A percentile compares a stretch with the other conserved stretches of the same genome.
Evolutionary conservation across 2,113 vertebrate genomes (phyloP).

Genomic region (Calyptommatus sinebrachiatus): DNA sequence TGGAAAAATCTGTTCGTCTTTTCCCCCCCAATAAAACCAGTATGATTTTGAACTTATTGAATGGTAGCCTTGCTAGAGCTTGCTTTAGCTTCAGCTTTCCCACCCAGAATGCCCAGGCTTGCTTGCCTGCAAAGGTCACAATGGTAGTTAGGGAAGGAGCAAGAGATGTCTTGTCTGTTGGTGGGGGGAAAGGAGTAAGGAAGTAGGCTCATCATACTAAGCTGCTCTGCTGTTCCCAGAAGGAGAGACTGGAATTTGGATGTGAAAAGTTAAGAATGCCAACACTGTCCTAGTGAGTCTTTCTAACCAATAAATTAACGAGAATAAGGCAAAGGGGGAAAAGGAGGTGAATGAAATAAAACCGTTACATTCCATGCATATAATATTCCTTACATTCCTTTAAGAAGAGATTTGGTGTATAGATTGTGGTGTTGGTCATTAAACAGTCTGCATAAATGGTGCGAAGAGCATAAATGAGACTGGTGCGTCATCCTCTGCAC

Average conservation of each 20-base stretch:
- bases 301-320: not conserved
- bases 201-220: constrained; percentile 1
- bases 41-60: not conserved
- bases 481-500: not conserved
- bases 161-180: not conserved
- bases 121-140: constrained; percentile 20
- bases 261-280: constrained; percentile 4
- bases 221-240: not conserved
- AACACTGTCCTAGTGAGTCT: not conserved
- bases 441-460: not conserved
- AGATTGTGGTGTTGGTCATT: not conserved
- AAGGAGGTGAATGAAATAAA: too few species aligned
- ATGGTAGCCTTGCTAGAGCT: not conserved
- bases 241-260: not conserved
- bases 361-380: too few species aligned
- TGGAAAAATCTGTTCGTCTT: not conserved
- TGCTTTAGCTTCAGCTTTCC: not conserved
- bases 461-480: not conserved
- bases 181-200: not conserved
- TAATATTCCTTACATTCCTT: not conserved
- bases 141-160: constrained; percentile 19
- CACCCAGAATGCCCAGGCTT: constrained; percentile 16
- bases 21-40: not conserved
- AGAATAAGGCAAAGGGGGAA: not conserved
- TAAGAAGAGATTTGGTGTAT: not conserved